These are phyloP conservation scores for Hippocampus abdominalis DNA, from an alignment of 2,113 vertebrate species.

Conservation along the genomic window DNA sequence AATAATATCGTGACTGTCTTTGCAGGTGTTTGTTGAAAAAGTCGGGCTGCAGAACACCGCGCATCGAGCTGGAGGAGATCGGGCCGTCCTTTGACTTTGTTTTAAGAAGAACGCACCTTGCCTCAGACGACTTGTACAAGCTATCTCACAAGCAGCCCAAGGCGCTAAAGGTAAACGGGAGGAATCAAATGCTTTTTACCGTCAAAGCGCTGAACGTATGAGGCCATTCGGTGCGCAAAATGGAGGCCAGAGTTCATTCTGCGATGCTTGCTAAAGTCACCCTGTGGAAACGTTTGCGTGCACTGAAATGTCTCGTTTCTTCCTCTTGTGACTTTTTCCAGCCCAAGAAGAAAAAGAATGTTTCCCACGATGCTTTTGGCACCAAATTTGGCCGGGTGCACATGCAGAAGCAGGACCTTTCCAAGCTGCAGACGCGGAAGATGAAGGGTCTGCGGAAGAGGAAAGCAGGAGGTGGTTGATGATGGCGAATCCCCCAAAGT, in stretches of 20 bases:
- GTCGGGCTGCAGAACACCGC: conserved; percentile 89
- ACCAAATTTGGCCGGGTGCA: conserved; percentile 89
- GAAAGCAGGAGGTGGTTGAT: conserved; percentile 50
- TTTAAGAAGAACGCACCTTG: conserved; percentile 86
- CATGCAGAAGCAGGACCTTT: conserved; percentile 95
- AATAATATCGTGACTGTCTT: background rate
- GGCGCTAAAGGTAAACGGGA: conserved; percentile 80
- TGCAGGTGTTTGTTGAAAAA: conserved; percentile 88
- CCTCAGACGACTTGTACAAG: conserved; percentile 92
- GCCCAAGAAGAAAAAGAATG: conserved; percentile 95
- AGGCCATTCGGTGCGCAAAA: no score
- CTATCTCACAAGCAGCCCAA: conserved; percentile 82
- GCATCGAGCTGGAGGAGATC: conserved; percentile 94
- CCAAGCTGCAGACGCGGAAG: conserved; percentile 89
- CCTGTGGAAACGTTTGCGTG: no score
- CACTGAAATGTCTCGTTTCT: background rate
- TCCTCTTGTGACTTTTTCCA: conserved; percentile 41
- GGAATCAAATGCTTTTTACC: background rate
- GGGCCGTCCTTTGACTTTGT: conserved; percentile 88
- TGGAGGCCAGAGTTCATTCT: no score
- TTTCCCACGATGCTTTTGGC: conserved; percentile 88
- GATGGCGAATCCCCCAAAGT: conserved; percentile 68
- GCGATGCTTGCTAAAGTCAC: no score
- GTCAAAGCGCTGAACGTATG: background rate
- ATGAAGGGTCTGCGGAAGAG: conserved; percentile 93